Percentiles rank a stretch among this genome's conserved stretches.
These are phyloP conservation scores for Channallabes apus DNA, from an alignment of 2,797 vertebrate species.

Conservation along the genomic window DNA sequence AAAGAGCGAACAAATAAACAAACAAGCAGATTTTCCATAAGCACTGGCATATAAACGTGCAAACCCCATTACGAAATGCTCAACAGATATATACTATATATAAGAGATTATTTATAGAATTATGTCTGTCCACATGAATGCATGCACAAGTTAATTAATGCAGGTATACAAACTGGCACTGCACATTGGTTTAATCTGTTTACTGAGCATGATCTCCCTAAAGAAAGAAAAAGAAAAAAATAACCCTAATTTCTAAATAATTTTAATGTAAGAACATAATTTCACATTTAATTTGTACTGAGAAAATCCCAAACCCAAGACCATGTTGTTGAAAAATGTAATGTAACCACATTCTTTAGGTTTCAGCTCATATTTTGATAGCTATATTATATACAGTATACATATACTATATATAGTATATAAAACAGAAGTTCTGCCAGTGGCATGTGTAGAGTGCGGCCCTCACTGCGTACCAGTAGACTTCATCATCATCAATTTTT, in stretches of 20 bases:
- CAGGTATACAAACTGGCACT: background rate
- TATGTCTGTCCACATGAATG: background rate
- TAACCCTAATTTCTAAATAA: background rate
- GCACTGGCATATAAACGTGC: background rate
- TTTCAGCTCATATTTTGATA: background rate
- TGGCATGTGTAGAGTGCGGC: too few species aligned
- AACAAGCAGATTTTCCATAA: background rate
- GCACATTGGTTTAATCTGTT: background rate
- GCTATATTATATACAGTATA: too few species aligned
- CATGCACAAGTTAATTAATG: background rate
- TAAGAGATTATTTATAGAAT: too few species aligned
- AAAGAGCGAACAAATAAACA: slow-evolving; percentile 16
- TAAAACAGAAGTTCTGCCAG: too few species aligned
- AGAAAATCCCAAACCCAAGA: background rate
- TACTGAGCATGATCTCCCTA: background rate
- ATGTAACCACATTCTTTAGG: background rate
- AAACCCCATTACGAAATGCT: background rate
- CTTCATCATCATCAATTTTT: too few species aligned
- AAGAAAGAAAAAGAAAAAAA: too few species aligned
- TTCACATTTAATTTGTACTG: background rate
- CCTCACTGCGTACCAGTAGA: too few species aligned
- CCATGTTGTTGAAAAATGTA: background rate
- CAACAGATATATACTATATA: background rate
- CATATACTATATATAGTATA: too few species aligned
- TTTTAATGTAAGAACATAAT: background rate